phyloP scores from a whole-genome alignment of 1,140 invertebrate genomes.

The Scaptodrosophila lebanonensis region DNA sequence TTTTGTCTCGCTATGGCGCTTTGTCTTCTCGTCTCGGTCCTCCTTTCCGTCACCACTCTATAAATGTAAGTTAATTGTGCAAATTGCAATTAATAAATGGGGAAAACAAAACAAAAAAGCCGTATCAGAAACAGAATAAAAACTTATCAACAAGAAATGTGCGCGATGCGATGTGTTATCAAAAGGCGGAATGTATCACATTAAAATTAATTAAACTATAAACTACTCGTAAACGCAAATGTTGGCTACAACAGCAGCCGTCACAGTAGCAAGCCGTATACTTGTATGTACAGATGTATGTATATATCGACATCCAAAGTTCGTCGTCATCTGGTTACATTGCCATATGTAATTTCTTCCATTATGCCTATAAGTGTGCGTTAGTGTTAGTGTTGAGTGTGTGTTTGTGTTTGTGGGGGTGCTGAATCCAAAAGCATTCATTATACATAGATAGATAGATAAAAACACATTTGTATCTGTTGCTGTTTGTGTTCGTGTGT shows the following conservation, averaged over 20 bases:
- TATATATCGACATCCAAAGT: too few relatives aligned
- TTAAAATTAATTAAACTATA: conserved; percentile 71
- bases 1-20: conserved; percentile 19
- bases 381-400: neutral
- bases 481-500: neutral
- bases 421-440: neutral
- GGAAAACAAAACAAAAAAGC: conserved; percentile 27
- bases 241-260: conserved; percentile 11
- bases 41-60: conserved; percentile 1
- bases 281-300: conserved; percentile 6
- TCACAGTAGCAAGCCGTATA: conserved; percentile 1
- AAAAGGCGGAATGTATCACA: conserved; percentile 40
- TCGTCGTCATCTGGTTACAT: too few relatives aligned
- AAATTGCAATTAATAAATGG: conserved; percentile 45
- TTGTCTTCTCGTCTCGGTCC: conserved; percentile 14
- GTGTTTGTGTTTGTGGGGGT: conserved; percentile 1
- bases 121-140: too few relatives aligned
- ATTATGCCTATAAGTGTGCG: too few relatives aligned
- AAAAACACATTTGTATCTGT: conserved; percentile 20
- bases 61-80: conserved; percentile 42
- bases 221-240: conserved; percentile 45
- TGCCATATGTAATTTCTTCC: too few relatives aligned
- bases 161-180: conserved; percentile 19
- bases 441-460: conserved; percentile 22
- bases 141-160: conserved; percentile 37